Percentiles rank a stretch among this genome's conserved stretches.
phyloP scores from a whole-genome alignment of 2,797 vertebrate species.

The Cossypha niveicapilla region DNA sequence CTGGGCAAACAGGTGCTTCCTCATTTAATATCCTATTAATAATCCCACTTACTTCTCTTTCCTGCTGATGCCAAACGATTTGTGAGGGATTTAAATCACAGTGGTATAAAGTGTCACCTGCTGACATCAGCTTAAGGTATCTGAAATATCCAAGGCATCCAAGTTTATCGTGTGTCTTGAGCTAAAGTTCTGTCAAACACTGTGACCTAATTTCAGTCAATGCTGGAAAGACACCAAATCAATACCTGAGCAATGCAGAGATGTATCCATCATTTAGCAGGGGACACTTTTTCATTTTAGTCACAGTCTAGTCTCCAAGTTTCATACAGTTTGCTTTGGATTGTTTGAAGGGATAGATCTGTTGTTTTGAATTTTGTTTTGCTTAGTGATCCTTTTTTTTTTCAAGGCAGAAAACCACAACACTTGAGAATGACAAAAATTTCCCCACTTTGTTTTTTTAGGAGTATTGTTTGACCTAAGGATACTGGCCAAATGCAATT shows the following conservation, averaged over 20 bases:
- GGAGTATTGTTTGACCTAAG: neutral
- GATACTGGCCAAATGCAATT: neutral
- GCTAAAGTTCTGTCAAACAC: neutral
- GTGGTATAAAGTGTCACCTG: conserved; percentile 3
- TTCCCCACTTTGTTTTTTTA: neutral
- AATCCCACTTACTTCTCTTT: neutral
- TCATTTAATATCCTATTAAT: conserved; percentile 24
- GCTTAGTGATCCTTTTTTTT: neutral
- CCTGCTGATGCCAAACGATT: conserved; percentile 1
- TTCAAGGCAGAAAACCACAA: neutral
- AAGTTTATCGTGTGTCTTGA: neutral
- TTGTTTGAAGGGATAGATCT: neutral
- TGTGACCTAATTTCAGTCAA: neutral
- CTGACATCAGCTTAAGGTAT: neutral
- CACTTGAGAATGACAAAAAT: neutral
- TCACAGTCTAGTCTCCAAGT: neutral
- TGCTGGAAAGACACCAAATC: neutral
- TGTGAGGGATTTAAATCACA: conserved; percentile 43
- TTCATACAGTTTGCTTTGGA: too few species aligned
- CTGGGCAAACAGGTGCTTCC: conserved; percentile 29
- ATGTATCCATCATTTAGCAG: neutral
- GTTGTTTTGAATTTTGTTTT: neutral
- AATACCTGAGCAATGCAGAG: neutral
- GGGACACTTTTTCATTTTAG: neutral
- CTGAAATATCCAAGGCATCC: neutral